These are phyloP conservation scores for Leptopilina drosophilae DNA, from an alignment of 2,888 invertebrate species.

Conservation along the genomic window DNA sequence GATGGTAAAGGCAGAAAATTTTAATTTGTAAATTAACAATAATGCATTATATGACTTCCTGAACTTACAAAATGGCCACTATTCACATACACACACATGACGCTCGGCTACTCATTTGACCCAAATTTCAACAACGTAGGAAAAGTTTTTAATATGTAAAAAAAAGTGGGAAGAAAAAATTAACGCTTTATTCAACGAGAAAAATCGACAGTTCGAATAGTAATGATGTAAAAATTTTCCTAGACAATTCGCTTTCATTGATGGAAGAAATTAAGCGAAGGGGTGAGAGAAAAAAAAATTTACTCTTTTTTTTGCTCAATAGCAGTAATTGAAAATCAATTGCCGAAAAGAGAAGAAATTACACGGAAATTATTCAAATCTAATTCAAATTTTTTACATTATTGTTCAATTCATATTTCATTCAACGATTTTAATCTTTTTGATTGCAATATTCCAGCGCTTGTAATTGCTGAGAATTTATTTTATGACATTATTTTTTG, in stretches of 20 bases:
- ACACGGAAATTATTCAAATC: conserved; percentile 6
- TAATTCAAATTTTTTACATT: neutral
- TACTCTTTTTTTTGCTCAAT: neutral
- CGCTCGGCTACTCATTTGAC: neutral
- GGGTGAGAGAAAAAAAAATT: neutral
- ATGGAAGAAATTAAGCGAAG: neutral
- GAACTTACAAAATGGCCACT: neutral
- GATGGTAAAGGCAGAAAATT: neutral
- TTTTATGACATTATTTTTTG: neutral
- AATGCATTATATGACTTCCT: neutral
- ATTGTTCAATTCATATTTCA: neutral
- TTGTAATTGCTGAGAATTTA: neutral
- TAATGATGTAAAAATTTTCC: conserved; percentile 9
- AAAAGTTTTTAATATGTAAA: neutral
- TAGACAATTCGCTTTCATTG: neutral
- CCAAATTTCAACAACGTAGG: neutral
- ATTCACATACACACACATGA: too few species aligned
- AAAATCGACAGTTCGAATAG: neutral
- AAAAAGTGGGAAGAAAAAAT: neutral
- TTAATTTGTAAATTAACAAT: neutral
- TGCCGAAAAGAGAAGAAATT: conserved; percentile 7
- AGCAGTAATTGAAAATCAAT: conserved; percentile 11
- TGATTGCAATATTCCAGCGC: too few species aligned
- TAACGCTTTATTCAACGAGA: conserved; percentile 1
- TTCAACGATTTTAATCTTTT: neutral